phyloP scores from a whole-genome alignment of 2,113 vertebrate species.

The Bubo scandiacus region DNA sequence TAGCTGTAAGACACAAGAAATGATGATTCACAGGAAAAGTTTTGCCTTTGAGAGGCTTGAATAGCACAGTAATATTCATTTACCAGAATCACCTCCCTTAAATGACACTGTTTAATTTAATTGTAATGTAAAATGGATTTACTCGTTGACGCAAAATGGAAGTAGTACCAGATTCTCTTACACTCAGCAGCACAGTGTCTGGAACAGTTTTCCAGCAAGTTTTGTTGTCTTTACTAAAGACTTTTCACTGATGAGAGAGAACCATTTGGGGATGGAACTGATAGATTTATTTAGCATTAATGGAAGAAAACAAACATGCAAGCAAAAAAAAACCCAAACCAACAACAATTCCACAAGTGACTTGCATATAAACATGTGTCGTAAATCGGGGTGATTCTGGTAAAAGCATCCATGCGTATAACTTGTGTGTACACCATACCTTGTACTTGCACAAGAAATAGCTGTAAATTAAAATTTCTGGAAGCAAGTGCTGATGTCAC shows the following conservation, averaged over 20 bases:
- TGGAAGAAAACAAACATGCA: neutral
- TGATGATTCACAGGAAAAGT: slow-evolving; percentile 1
- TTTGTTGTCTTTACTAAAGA: neutral
- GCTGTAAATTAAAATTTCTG: neutral
- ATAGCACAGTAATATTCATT: neutral
- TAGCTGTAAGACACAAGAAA: neutral
- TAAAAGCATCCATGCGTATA: fast-evolving
- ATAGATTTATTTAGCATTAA: neutral
- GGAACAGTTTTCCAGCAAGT: neutral
- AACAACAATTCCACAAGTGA: neutral
- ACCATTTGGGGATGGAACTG: neutral
- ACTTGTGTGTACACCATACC: neutral
- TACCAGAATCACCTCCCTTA: neutral
- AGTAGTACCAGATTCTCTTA: neutral
- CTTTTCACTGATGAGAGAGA: neutral
- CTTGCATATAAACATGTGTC: neutral
- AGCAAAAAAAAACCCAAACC: neutral
- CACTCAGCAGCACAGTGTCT: neutral
- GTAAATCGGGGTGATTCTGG: neutral
- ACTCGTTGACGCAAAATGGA: neutral
- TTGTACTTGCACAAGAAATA: neutral
- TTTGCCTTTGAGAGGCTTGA: neutral
- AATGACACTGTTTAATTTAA: neutral
- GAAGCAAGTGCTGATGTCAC: neutral
- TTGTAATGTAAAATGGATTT: slow-evolving; percentile 18